These are phyloP conservation scores for Apamea monoglypha DNA, from an alignment of 2,888 invertebrate genomes.

Conservation along the genomic window DNA sequence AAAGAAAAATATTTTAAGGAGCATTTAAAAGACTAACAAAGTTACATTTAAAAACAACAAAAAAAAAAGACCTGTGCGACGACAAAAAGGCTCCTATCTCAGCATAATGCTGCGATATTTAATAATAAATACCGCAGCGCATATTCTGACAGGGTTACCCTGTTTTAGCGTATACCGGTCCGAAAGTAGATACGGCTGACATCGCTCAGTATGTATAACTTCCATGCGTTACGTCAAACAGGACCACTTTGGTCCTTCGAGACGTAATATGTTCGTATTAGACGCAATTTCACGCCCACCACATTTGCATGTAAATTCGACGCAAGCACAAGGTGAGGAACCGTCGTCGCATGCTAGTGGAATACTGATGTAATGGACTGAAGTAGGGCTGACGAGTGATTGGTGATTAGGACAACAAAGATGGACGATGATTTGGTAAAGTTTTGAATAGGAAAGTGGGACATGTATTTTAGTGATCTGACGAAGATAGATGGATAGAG, in stretches of 20 bases:
- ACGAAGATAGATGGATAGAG: no score
- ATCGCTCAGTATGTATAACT: conserved; percentile 17
- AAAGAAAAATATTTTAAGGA: neutral
- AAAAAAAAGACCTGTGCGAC: neutral
- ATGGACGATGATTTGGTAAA: neutral
- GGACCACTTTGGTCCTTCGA: conserved; percentile 43
- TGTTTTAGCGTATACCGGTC: no score
- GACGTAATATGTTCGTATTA: conserved; percentile 32
- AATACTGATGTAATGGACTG: conserved; percentile 60
- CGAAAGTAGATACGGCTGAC: neutral
- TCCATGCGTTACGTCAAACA: conserved; percentile 34
- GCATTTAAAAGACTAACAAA: neutral
- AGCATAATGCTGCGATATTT: neutral
- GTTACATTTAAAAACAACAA: neutral
- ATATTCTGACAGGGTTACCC: no score
- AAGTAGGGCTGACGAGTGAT: conserved; percentile 43
- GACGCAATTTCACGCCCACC: conserved; percentile 62
- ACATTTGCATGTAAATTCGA: conserved; percentile 73
- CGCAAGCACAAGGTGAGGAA: conserved; percentile 39
- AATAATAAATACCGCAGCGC: neutral
- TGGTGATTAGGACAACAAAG: neutral
- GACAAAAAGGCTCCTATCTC: neutral
- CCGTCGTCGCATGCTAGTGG: conserved; percentile 50
- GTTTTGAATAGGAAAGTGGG: no score
- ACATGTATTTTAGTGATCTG: neutral